Base-by-base conservation (phyloP, 2,888 invertebrate genomes). In the Cyaniris semiargus region DNA sequence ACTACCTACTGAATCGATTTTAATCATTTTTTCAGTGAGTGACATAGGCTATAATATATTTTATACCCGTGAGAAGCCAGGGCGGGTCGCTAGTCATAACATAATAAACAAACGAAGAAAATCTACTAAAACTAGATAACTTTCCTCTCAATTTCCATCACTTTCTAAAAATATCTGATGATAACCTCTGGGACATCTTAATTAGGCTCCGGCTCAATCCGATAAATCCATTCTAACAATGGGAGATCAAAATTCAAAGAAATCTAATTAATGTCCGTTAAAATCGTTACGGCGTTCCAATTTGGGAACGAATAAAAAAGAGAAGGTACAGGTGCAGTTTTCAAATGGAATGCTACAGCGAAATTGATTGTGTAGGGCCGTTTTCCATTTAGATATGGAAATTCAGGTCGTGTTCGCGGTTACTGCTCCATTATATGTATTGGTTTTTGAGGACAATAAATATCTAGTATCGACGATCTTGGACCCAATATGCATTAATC, bases 381-480 rank as follows among this genome's bases (percentile, higher is more conserved):
- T 90, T 91, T 92, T 89, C 92, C 92, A 92, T 93, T 93, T 92
- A 90, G 90, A 91, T 93, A 93, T 93, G 92, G 92, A 90, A 92
- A 93, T 93, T 88, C 84, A 81, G 83, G 83, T 86, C 83, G 85
- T 88, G 88, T 89, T 88, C 88, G 88, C 88, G 89, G 89, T 89
- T 88, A 84, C 84, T 81, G 81, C 85, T 85, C 82, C 80, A 81
- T 79, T 83, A 82, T 84, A 80, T 80, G 77, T 78, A 77, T 76
- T 76, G 56, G 76, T 76, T 72, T 77, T 74, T 60, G 78, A 72
- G 76, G 53, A 75, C 71, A 58, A 79, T 79, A 78, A 79, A 79
- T 78, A 79, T 78, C 76, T 77, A 23, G 60, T 60, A 60, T 66
- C 66, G 15, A 66, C 27, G 6, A 66, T 66, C 66, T 66, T 66